Base-by-base conservation (phyloP, 2,113 vertebrate species). In the Polyodon spathula region DNA sequence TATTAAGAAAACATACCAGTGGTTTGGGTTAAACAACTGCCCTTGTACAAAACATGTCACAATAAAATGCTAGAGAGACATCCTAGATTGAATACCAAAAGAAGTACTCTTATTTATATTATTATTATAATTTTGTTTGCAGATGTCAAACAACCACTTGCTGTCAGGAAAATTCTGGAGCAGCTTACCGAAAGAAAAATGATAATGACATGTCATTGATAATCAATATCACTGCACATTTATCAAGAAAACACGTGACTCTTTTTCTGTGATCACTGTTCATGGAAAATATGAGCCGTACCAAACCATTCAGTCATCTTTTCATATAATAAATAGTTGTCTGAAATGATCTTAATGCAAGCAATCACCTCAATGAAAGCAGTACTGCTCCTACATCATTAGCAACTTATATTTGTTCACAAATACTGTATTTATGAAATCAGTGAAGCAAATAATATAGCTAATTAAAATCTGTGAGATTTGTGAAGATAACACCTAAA, bases 101-200 rank as follows among this genome's bases (percentile, higher is more conserved):
- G n/a, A n/a, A n/a, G n/a, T n/a, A n/a, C n/a, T n/a, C n/a, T n/a
- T n/a, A n/a, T n/a, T n/a, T n/a, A n/a, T n/a, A n/a, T n/a, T n/a
- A n/a, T n/a, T n/a, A n/a, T n/a, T n/a, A n/a, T n/a, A n/a, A n/a
- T n/a, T n/a, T n/a, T n/a, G n/a, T n/a, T 50, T 50, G 1, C n/a
- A 50, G 5, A 48, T 27, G 61, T 55, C 62, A 41, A 59, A 56
- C 44, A 53, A 41, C 63, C 43, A 43, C 8, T 56, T 40, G 60
- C 68, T 67, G 74, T 60, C 69, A 62, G 71, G 62, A 73, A 58
- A 68, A 71, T 71, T 78, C 64, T 69, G 75, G 65, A 78, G 71
- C 62, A 52, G 27, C 64, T 73, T 72, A 70, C 71, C 76, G 80
- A 73, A 79, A 82, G 82, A 66, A 70, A 82, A 81, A 66, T 84